Evolutionary conservation across 2,113 vertebrate genomes (phyloP).

Genomic region (Ammospiza nelsoni): DNA sequence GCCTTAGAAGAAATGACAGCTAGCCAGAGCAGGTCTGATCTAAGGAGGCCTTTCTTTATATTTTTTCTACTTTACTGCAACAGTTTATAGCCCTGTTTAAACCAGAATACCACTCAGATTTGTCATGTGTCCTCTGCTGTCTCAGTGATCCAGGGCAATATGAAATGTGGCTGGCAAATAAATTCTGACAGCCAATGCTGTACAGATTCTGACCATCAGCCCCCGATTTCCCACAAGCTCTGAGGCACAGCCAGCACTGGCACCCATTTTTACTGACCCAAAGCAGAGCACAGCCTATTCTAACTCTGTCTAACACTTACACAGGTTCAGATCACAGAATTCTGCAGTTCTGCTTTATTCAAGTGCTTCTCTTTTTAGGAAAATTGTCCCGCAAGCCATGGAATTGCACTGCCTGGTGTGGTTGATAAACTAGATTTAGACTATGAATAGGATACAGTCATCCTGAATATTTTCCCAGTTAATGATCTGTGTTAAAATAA

Average conservation of each 20-base stretch:
- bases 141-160: background rate
- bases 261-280: background rate
- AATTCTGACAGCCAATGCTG: background rate
- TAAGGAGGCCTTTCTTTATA: background rate
- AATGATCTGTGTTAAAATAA: background rate
- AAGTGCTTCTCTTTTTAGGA: background rate
- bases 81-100: background rate
- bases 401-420: background rate
- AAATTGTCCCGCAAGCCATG: background rate
- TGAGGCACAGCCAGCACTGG: background rate
- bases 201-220: background rate
- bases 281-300: background rate
- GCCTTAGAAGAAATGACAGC: background rate
- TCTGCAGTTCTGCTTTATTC: background rate
- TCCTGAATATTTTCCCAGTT: background rate
- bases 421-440: background rate
- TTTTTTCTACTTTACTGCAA: background rate
- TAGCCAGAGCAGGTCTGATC: background rate
- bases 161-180: background rate
- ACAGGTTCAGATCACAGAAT: background rate
- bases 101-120: background rate
- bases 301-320: background rate
- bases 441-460: background rate
- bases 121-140: background rate
- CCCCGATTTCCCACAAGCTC: background rate